These are phyloP conservation scores for Phaenicophaeus curvirostris DNA, from an alignment of 2,797 vertebrate species.

Conservation along the genomic window DNA sequence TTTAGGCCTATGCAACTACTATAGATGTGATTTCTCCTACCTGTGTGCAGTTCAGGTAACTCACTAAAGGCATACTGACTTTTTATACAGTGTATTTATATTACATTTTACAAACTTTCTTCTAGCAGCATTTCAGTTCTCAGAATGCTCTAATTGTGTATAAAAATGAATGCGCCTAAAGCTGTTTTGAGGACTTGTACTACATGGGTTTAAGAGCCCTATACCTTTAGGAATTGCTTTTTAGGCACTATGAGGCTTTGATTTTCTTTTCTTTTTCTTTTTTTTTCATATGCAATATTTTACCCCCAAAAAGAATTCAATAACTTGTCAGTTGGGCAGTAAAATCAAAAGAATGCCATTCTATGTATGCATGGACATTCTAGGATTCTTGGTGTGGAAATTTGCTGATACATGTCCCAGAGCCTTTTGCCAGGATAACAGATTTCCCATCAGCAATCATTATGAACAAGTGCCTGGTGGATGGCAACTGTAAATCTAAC, in stretches of 20 bases:
- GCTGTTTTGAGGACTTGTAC: neutral
- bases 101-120: neutral
- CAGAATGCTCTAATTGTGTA: neutral
- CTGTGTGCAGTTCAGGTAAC: neutral
- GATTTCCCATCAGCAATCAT: neutral
- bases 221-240: neutral
- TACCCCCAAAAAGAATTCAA: neutral
- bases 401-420: neutral
- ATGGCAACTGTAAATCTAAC: slow-evolving; percentile 9
- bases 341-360: neutral
- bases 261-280: neutral
- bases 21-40: neutral
- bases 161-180: neutral
- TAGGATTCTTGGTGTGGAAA: neutral
- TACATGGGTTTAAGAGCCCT: neutral
- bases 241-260: neutral
- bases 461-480: neutral
- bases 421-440: neutral
- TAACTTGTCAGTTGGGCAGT: neutral
- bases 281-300: neutral
- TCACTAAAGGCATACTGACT: neutral
- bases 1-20: neutral
- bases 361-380: neutral
- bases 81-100: neutral
- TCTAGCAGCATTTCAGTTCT: neutral